A percentile compares a stretch with the other conserved stretches of the same genome.
phyloP scores from a whole-genome alignment of 1,140 invertebrate genomes.

The Bombus difficillimus region DNA sequence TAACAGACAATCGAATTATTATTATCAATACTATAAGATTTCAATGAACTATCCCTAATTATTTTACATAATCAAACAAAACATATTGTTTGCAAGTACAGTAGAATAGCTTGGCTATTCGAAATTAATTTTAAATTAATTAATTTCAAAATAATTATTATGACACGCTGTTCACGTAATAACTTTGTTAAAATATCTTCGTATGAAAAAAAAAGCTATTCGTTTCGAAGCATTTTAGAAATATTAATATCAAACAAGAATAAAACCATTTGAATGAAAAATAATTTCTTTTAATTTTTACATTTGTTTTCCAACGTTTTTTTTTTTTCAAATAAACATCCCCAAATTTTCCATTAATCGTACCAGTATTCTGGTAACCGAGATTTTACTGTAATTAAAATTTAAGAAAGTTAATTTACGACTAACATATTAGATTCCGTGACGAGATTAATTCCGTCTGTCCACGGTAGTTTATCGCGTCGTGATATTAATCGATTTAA shows the following conservation, averaged over 20 bases:
- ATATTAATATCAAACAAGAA: background rate
- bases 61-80: too few species aligned
- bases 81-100: too few species aligned
- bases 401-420: background rate
- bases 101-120: too few species aligned
- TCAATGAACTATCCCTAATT: too few species aligned
- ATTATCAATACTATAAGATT: too few species aligned
- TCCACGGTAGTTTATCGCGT: background rate
- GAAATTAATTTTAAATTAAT: too few species aligned
- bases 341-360: background rate
- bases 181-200: too few species aligned
- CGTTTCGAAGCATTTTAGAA: too few species aligned
- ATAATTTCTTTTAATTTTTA: background rate
- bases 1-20: too few species aligned
- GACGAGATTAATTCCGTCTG: background rate
- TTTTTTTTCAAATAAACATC: background rate
- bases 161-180: too few species aligned
- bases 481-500: constrained; percentile 1
- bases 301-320: background rate
- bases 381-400: background rate
- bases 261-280: background rate
- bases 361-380: background rate
- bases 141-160: too few species aligned
- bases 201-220: too few species aligned
- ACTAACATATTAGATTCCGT: background rate